Percentiles rank a stretch among this genome's conserved stretches.
Evolutionary conservation across 2,888 invertebrate species (phyloP).

Genomic region (Caenorhabditis japonica): DNA sequence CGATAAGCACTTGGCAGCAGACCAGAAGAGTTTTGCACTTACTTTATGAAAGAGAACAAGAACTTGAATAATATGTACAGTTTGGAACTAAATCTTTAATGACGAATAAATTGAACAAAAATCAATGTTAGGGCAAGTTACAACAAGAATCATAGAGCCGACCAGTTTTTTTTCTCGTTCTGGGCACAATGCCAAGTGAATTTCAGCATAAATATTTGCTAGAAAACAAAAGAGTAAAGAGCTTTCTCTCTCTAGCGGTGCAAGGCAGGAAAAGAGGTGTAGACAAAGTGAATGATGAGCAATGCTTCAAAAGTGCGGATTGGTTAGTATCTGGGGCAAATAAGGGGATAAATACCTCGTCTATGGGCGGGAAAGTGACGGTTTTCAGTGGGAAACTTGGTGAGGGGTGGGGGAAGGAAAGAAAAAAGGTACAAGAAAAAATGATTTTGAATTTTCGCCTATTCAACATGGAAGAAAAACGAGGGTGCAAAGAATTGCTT

Average conservation of each 20-base stretch:
- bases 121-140: slow-evolving; percentile 27
- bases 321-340: not conserved
- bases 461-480: slow-evolving; percentile 28
- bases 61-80: no score
- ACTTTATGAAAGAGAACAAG: no score
- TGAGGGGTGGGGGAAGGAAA: slow-evolving; percentile 1
- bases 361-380: slow-evolving; percentile 11
- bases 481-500: slow-evolving; percentile 28
- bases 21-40: not conserved
- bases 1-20: not conserved
- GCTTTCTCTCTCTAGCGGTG: slow-evolving; percentile 7
- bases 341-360: slow-evolving; percentile 23
- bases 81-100: slow-evolving; percentile 17
- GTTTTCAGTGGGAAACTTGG: not conserved
- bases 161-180: slow-evolving; percentile 20
- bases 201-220: slow-evolving; percentile 35
- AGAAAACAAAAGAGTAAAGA: not conserved
- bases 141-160: slow-evolving; percentile 35
- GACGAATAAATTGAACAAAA: slow-evolving; percentile 21
- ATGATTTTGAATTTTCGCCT: slow-evolving; percentile 28
- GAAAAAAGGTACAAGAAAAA: slow-evolving; percentile 35
- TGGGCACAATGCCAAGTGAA: slow-evolving; percentile 22
- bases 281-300: slow-evolving; percentile 41
- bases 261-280: not conserved
- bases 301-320: slow-evolving; percentile 30